These are phyloP conservation scores for Rhea pennata DNA, from an alignment of 2,113 vertebrate genomes.

Conservation along the genomic window DNA sequence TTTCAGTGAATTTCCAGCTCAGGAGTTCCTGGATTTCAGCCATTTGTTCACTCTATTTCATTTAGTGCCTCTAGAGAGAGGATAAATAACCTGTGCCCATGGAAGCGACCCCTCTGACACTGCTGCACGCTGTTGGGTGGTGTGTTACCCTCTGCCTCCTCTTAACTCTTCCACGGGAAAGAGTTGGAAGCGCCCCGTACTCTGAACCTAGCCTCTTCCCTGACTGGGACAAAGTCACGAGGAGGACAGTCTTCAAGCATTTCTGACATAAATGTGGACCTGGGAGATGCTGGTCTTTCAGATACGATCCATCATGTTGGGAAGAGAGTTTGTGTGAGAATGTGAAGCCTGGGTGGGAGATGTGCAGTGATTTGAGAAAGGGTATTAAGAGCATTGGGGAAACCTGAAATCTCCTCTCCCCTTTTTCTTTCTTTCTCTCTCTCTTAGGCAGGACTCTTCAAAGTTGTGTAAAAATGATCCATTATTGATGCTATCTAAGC, in stretches of 20 bases:
- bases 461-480: neutral
- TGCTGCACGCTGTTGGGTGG: neutral
- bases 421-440: too few species aligned
- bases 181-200: neutral
- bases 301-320: neutral
- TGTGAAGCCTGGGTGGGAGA: neutral
- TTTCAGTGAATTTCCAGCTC: neutral
- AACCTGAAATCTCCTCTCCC: neutral
- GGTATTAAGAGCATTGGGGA: neutral
- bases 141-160: neutral
- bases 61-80: neutral
- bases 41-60: neutral
- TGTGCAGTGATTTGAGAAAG: neutral
- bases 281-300: neutral
- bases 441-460: neutral
- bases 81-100: fast-evolving
- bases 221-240: neutral
- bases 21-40: neutral
- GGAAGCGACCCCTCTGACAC: neutral
- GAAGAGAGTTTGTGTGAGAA: too few species aligned
- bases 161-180: neutral
- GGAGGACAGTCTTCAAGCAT: neutral
- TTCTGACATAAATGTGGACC: neutral
- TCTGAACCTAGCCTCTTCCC: neutral
- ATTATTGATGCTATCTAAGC: neutral